Evolutionary conservation across 2,888 invertebrate genomes (phyloP).

Genomic region (Drosophila phalerata): DNA sequence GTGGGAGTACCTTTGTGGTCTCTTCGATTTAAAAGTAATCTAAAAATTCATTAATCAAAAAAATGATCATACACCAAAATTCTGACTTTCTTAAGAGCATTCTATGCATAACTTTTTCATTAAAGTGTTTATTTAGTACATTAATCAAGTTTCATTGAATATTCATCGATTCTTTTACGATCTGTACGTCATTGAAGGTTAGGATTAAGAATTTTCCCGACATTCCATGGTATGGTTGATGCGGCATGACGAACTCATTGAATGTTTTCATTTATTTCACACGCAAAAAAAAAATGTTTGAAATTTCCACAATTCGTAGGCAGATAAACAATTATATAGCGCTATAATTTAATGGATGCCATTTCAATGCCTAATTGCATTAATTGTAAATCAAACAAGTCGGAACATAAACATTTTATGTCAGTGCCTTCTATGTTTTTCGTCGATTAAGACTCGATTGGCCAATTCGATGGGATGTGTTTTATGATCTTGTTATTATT

Average conservation of each 20-base stretch:
- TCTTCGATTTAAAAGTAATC: too few relatives aligned
- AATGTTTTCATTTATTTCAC: constrained; percentile 22
- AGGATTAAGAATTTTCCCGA: constrained; percentile 5
- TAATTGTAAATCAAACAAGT: constrained; percentile 36
- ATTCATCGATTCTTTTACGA: neutral
- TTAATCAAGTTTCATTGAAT: neutral
- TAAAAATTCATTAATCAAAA: too few relatives aligned
- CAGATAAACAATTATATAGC: constrained; percentile 53
- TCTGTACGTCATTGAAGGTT: constrained; percentile 2
- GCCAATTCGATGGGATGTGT: constrained; percentile 7
- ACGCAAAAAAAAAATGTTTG: constrained; percentile 3
- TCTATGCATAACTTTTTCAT: neutral
- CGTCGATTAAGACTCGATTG: constrained; percentile 7
- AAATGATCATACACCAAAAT: too few relatives aligned
- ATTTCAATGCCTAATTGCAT: constrained; percentile 30
- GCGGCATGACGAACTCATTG: constrained; percentile 4
- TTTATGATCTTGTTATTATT: constrained; percentile 23
- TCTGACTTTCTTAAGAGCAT: neutral
- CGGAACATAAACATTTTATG: constrained; percentile 20
- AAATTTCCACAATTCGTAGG: constrained; percentile 29
- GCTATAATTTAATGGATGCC: constrained; percentile 29
- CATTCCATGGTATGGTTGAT: constrained; percentile 6
- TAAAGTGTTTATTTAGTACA: neutral
- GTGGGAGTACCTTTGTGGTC: neutral
- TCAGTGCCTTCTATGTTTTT: constrained; percentile 3